These are phyloP conservation scores for Gymnobelideus leadbeateri DNA, from an alignment of 2,113 vertebrate species.

Conservation along the genomic window DNA sequence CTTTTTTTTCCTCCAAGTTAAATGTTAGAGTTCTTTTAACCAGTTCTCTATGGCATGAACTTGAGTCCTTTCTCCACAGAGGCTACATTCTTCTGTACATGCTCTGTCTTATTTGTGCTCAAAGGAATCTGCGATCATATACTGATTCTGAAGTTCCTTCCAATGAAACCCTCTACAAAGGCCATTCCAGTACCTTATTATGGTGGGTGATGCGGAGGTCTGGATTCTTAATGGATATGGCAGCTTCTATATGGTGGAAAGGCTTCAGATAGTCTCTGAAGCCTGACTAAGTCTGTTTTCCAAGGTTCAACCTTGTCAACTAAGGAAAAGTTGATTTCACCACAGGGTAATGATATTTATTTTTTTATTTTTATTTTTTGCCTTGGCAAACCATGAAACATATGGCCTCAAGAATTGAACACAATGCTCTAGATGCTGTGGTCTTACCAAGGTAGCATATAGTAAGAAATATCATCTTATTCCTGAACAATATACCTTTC, in stretches of 20 bases:
- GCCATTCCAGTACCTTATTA: neutral
- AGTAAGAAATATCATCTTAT: neutral
- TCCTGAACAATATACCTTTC: neutral
- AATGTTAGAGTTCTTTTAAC: neutral
- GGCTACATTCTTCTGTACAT: neutral
- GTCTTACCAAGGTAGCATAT: neutral
- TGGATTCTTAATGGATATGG: neutral
- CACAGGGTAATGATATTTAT: neutral
- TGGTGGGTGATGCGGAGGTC: neutral
- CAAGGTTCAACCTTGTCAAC: neutral
- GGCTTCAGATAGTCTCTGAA: neutral
- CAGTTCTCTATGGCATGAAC: neutral
- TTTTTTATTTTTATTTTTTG: no score
- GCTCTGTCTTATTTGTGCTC: neutral
- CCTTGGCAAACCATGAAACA: neutral
- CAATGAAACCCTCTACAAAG: neutral
- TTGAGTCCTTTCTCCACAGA: neutral
- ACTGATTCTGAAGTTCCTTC: neutral
- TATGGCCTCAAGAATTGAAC: neutral
- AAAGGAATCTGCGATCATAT: neutral
- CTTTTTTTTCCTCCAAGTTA: neutral
- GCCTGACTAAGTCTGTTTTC: neutral
- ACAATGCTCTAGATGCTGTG: neutral
- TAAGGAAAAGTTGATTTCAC: neutral
- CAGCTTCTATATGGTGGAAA: neutral